These are phyloP conservation scores for Tyto alba DNA, from an alignment of 2,113 vertebrate genomes.

Conservation along the genomic window DNA sequence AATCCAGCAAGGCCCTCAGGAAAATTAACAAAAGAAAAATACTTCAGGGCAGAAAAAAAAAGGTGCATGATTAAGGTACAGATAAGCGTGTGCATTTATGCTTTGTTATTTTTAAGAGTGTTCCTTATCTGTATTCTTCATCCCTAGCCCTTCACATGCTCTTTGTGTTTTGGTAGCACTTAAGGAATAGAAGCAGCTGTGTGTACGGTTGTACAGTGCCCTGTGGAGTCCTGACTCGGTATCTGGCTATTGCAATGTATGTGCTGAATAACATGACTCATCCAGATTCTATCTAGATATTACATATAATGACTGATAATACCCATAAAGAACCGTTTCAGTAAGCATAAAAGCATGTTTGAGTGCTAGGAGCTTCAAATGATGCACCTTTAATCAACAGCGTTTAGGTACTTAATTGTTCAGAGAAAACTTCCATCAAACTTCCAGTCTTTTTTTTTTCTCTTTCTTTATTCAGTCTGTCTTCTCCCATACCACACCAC, in stretches of 20 bases:
- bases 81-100: neutral
- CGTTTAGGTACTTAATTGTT: neutral
- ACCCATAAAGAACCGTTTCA: neutral
- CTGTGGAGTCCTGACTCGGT: neutral
- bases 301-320: neutral
- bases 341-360: neutral
- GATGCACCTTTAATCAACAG: neutral
- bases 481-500: neutral
- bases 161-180: neutral
- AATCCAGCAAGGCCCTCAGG: neutral
- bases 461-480: too few relatives aligned
- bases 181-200: neutral
- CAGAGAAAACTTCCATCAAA: neutral
- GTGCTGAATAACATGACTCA: neutral
- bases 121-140: neutral
- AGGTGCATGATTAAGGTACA: neutral
- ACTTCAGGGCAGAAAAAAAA: neutral
- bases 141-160: neutral
- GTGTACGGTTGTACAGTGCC: neutral
- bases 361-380: neutral
- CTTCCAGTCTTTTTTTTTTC: neutral
- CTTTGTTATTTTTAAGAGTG: neutral
- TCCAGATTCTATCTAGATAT: neutral
- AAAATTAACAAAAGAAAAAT: neutral
- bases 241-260: accelerated